These are phyloP conservation scores for Callocephalon fimbriatum DNA, from an alignment of 2,113 vertebrate genomes.

Conservation along the genomic window DNA sequence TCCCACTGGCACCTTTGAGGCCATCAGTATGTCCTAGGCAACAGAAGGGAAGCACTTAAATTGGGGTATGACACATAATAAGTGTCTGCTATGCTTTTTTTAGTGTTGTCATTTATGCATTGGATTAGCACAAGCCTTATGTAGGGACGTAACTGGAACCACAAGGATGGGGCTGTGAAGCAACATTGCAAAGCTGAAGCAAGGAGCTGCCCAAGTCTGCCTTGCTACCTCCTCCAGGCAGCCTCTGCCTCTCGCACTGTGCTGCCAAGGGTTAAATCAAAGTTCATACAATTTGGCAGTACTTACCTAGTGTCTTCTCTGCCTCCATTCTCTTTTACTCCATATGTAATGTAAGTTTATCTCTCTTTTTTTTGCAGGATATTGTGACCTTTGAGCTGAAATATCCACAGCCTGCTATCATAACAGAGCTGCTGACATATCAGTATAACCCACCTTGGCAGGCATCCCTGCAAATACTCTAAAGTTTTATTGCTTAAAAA, in stretches of 20 bases:
- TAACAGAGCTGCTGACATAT: slow-evolving; percentile 41
- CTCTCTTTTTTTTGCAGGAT: slow-evolving; percentile 9
- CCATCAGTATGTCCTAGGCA: neutral
- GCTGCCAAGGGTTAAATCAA: neutral
- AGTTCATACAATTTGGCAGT: neutral
- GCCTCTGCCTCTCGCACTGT: neutral
- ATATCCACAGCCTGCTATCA: slow-evolving; percentile 11
- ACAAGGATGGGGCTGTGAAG: neutral
- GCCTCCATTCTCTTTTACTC: neutral
- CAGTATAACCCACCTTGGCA: slow-evolving; percentile 33
- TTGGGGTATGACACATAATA: neutral
- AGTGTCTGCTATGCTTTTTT: neutral
- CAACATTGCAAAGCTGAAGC: neutral
- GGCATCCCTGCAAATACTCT: neutral
- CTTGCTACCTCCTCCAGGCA: neutral
- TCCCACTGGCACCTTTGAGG: neutral
- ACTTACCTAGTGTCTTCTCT: neutral
- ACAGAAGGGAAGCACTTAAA: neutral
- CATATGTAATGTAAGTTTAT: neutral
- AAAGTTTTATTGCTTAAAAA: slow-evolving; percentile 11
- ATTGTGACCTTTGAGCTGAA: slow-evolving; percentile 51
- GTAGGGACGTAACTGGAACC: neutral
- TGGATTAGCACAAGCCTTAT: neutral
- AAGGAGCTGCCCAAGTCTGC: neutral
- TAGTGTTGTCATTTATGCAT: neutral